phyloP scores from a whole-genome alignment of 2,797 vertebrate genomes.

The Ptychobarbus kaznakovi region DNA sequence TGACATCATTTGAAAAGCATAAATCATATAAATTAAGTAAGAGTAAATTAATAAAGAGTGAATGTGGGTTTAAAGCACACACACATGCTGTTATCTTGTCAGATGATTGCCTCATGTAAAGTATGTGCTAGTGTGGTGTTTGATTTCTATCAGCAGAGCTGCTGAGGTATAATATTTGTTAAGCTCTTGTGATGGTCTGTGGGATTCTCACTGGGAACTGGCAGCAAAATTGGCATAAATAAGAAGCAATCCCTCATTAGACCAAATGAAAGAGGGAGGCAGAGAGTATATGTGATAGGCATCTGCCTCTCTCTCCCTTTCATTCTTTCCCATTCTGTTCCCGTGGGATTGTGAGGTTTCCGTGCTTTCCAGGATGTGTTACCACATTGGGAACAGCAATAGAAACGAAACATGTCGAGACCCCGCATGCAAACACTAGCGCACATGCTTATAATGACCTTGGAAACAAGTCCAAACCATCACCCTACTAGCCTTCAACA shows the following conservation, averaged over 20 bases:
- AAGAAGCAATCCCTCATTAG: conserved; percentile 49
- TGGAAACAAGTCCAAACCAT: conserved; percentile 75
- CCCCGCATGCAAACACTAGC: conserved; percentile 49
- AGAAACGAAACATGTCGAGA: conserved; percentile 66
- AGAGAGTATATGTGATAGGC: conserved; percentile 40
- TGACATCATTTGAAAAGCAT: neutral
- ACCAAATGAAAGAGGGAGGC: conserved; percentile 7
- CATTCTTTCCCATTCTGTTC: conserved; percentile 68
- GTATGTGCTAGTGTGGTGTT: neutral
- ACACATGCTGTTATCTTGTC: neutral
- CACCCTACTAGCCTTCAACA: conserved; percentile 47
- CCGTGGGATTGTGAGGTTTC: conserved; percentile 82
- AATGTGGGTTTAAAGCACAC: neutral
- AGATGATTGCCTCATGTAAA: neutral
- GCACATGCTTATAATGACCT: conserved; percentile 42
- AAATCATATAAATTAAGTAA: neutral
- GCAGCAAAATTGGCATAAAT: conserved; percentile 50
- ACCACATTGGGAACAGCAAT: conserved; percentile 74
- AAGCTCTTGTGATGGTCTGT: conserved; percentile 50
- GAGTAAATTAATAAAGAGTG: neutral
- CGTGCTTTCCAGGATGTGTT: conserved; percentile 79
- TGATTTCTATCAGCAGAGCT: conserved; percentile 24
- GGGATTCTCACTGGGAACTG: conserved; percentile 59
- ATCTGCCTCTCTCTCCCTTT: conserved; percentile 48
- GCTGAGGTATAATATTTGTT: neutral